phyloP scores from a whole-genome alignment of 2,888 invertebrate species.

The Drosophila siamana region DNA sequence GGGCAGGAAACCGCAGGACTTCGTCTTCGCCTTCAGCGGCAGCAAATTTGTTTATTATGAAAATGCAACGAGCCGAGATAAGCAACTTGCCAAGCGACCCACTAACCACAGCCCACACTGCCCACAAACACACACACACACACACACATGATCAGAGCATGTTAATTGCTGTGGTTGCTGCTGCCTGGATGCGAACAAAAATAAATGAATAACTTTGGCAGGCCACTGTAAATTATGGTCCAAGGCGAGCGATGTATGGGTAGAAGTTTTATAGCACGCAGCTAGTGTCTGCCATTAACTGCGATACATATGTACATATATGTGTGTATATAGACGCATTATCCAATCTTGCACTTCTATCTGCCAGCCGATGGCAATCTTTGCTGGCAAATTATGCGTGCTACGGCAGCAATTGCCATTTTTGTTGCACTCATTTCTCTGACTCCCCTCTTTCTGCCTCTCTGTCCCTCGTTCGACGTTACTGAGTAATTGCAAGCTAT shows the following conservation, averaged over 20 bases:
- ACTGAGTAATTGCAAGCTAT: conserved; percentile 65
- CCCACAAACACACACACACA: conserved; percentile 14
- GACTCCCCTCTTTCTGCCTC: conserved; percentile 1
- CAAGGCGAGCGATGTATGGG: conserved; percentile 42
- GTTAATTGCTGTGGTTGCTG: conserved; percentile 74
- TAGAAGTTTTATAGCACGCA: conserved; percentile 21
- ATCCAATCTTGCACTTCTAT: too few relatives aligned
- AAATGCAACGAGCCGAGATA: conserved; percentile 78
- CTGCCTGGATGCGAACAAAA: conserved; percentile 50
- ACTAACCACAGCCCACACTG: conserved; percentile 22
- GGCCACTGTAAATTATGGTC: conserved; percentile 59
- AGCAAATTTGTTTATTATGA: conserved; percentile 78
- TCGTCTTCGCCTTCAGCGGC: conserved; percentile 24
- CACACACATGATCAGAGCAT: conserved; percentile 34
- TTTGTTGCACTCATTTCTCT: conserved; percentile 33
- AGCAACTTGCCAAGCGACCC: conserved; percentile 72
- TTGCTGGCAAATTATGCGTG: conserved; percentile 19
- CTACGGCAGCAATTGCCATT: conserved; percentile 14
- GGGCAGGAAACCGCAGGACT: conserved; percentile 56
- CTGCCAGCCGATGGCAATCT: conserved; percentile 33
- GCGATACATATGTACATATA: neutral
- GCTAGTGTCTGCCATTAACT: conserved; percentile 1
- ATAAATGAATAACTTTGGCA: conserved; percentile 62
- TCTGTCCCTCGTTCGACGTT: neutral
- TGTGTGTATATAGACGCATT: too few relatives aligned